These are phyloP conservation scores for Trogon melanurus DNA, from an alignment of 2,113 vertebrate genomes.

Conservation along the genomic window DNA sequence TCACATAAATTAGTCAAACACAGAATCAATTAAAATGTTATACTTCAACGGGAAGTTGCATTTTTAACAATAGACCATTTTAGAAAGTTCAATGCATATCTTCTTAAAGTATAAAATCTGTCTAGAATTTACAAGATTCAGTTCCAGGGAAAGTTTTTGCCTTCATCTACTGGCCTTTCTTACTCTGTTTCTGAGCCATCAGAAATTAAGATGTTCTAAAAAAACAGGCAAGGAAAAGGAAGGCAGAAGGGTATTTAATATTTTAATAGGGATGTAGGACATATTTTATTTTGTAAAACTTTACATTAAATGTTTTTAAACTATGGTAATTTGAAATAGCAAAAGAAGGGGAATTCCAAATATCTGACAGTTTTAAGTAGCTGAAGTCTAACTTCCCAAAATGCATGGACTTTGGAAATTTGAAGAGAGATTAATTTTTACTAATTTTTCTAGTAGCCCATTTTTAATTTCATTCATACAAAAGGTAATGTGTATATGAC, in stretches of 20 bases:
- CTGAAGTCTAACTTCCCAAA: background rate
- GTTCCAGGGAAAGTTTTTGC: background rate
- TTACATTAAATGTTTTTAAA: background rate
- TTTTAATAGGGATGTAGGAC: background rate
- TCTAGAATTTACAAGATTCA: background rate
- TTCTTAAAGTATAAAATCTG: background rate
- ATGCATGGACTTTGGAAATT: background rate
- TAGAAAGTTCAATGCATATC: background rate
- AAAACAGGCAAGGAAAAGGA: background rate
- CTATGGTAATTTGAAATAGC: background rate
- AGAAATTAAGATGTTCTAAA: background rate
- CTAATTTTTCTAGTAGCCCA: rapidly evolving
- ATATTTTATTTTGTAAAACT: background rate
- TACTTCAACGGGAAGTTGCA: background rate
- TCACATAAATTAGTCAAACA: background rate
- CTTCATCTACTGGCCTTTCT: background rate
- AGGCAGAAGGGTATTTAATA: background rate
- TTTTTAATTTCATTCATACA: background rate
- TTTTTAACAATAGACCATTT: background rate
- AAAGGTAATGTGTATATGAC: background rate
- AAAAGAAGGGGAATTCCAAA: background rate
- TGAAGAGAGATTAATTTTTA: background rate
- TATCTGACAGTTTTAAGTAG: background rate
- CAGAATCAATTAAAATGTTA: background rate
- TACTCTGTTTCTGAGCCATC: background rate